A percentile compares a stretch with the other conserved stretches of the same genome.
phyloP scores from a whole-genome alignment of 2,113 vertebrate species.

The Micronycteris hirsuta region DNA sequence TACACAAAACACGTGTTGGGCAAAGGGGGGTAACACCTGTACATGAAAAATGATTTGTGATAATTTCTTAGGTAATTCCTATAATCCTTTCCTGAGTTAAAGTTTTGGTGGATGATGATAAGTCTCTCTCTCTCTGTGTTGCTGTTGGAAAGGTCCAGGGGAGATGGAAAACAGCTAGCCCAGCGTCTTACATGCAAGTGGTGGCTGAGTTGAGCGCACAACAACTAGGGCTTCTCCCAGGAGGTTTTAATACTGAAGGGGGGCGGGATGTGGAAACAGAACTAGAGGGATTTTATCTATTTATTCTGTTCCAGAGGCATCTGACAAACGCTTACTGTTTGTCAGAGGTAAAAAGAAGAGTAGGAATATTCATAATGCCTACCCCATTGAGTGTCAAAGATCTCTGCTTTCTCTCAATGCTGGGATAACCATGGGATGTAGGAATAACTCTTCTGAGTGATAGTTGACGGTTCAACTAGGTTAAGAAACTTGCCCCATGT shows the following conservation, averaged over 20 bases:
- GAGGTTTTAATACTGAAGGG: background rate
- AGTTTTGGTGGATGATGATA: background rate
- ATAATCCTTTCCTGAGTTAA: background rate
- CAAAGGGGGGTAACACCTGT: constrained; percentile 48
- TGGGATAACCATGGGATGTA: background rate
- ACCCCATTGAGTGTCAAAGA: background rate
- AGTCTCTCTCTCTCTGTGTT: background rate
- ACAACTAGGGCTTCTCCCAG: background rate
- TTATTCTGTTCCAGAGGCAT: background rate
- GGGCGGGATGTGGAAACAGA: background rate
- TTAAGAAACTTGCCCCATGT: background rate
- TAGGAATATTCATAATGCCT: background rate
- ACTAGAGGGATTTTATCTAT: background rate
- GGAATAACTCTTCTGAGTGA: background rate
- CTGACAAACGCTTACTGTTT: background rate
- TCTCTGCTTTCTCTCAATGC: background rate
- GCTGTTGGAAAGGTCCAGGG: background rate
- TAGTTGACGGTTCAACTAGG: background rate
- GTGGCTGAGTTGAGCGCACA: background rate
- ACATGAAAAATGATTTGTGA: constrained; percentile 33
- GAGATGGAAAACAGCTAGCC: background rate
- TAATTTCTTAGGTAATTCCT: constrained; percentile 21
- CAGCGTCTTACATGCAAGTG: background rate
- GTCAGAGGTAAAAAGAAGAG: background rate
- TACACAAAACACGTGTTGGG: constrained; percentile 53